A percentile compares a stretch with the other conserved stretches of the same genome.
Conservation (phyloP, 2,797 vertebrate species). For the Poeciliopsis presidionis region DNA sequence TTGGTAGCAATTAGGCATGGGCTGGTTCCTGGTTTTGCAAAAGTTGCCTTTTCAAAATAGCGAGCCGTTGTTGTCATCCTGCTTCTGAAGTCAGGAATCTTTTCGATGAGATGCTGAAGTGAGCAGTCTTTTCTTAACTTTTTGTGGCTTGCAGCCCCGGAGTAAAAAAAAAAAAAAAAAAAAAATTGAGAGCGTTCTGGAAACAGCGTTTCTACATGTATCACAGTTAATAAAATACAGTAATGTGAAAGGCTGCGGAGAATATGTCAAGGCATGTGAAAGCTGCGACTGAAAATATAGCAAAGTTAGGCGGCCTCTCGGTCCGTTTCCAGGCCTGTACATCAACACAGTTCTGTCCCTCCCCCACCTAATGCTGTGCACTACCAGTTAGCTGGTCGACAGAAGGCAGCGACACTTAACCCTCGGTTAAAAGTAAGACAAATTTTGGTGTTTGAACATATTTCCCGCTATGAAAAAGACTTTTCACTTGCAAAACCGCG, state of each 20-base stretch:
- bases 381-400: background rate
- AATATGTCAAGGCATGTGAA: background rate
- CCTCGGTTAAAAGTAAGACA: background rate
- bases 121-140: background rate
- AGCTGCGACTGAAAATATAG: background rate
- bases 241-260: background rate
- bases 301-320: background rate
- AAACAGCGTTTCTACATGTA: background rate
- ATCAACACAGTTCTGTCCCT: background rate
- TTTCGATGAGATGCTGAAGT: background rate
- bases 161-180: background rate
- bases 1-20: constrained; percentile 8
- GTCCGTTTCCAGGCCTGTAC: background rate
- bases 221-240: background rate
- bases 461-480: background rate
- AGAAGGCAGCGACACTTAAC: background rate
- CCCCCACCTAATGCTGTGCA: background rate
- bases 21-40: background rate
- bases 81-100: background rate
- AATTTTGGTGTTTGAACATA: background rate
- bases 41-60: background rate
- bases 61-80: background rate
- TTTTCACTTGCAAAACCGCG: background rate
- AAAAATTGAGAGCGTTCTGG: background rate
- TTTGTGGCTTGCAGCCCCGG: background rate